Evolutionary conservation across 2,888 invertebrate genomes (phyloP).

Genomic region (Hetaerina titia): DNA sequence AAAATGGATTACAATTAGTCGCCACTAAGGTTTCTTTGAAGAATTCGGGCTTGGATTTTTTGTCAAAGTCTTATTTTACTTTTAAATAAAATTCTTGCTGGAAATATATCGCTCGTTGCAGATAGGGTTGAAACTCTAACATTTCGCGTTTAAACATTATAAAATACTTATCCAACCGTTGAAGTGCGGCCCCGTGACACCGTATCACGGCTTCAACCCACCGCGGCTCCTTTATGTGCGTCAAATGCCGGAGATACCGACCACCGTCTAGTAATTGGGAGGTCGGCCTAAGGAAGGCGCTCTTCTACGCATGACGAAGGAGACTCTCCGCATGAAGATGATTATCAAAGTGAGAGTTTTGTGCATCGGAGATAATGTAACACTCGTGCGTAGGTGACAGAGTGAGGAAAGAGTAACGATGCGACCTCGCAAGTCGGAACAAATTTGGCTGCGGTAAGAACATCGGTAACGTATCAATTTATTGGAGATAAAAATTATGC

Average conservation of each 20-base stretch:
- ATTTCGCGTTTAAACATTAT: background rate
- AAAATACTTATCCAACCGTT: background rate
- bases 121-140: background rate
- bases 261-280: background rate
- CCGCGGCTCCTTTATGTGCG: background rate
- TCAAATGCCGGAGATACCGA: background rate
- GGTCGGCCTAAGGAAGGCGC: background rate
- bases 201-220: background rate
- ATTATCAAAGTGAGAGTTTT: background rate
- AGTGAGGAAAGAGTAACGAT: background rate
- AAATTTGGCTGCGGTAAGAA: background rate
- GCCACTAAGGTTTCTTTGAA: background rate
- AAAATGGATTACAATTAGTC: background rate
- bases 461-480: background rate
- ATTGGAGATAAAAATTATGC: background rate
- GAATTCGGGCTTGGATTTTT: background rate
- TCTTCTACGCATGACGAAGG: too few relatives aligned
- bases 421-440: background rate
- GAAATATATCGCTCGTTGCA: background rate
- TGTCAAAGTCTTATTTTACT: background rate
- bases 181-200: background rate
- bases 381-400: background rate
- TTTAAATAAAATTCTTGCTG: background rate
- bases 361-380: background rate
- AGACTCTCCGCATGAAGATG: background rate